phyloP scores from a whole-genome alignment of 1,140 invertebrate genomes.

The Paralvinella palmiformis region DNA sequence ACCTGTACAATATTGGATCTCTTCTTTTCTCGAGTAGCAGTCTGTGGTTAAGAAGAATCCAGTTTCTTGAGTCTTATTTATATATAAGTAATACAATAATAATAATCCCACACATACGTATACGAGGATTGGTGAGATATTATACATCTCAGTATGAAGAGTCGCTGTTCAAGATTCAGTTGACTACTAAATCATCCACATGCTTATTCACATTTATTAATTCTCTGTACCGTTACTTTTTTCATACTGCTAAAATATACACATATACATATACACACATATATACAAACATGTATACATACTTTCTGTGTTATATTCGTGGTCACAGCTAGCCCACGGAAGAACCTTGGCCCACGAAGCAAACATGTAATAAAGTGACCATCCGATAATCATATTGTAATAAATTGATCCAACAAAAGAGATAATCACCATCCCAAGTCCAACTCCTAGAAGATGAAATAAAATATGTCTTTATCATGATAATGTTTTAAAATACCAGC shows the following conservation, averaged over 20 bases:
- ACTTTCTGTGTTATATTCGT: slow-evolving; percentile 79
- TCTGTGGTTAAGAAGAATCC: background rate
- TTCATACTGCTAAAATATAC: no score
- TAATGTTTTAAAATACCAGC: background rate
- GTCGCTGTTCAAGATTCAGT: background rate
- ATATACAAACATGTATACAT: no score
- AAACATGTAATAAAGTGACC: slow-evolving; percentile 44
- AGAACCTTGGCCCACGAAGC: slow-evolving; percentile 41
- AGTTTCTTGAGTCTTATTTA: no score
- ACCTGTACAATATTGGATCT: background rate
- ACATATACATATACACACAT: no score
- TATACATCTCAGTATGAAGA: no score
- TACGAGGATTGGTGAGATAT: no score
- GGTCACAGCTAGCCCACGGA: slow-evolving; percentile 57
- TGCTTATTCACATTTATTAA: background rate
- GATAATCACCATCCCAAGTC: slow-evolving; percentile 75
- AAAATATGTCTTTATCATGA: no score
- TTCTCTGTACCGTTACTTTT: background rate
- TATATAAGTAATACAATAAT: background rate
- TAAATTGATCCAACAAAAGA: slow-evolving; percentile 68
- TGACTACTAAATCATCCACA: background rate
- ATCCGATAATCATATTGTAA: slow-evolving; percentile 50
- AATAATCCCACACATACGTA: background rate
- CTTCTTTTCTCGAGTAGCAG: slow-evolving; percentile 7
- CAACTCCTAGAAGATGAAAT: slow-evolving; percentile 62